Evolutionary conservation across 2,888 invertebrate genomes (phyloP).

Genomic region (Elegia similella): DNA sequence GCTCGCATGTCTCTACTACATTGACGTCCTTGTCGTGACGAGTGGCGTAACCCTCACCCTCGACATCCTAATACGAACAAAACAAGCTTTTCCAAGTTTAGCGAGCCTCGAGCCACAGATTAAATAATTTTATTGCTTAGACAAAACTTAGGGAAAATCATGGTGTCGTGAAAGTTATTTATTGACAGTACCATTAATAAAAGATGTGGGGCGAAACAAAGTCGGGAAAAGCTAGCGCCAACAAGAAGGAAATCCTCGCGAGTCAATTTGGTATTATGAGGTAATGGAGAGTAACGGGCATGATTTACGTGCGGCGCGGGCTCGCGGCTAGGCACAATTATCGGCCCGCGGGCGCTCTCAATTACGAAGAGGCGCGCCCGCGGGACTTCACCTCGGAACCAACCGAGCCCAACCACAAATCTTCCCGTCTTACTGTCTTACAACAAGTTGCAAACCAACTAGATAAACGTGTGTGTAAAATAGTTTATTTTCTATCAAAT

Average conservation of each 20-base stretch:
- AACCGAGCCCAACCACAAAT: conserved; percentile 65
- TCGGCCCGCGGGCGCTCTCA: conserved; percentile 81
- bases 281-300: conserved; percentile 80
- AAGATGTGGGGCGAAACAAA: conserved; percentile 34
- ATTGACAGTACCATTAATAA: background rate
- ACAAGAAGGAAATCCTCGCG: conserved; percentile 59
- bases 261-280: conserved; percentile 78
- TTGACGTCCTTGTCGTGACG: conserved; percentile 69
- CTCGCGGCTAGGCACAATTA: conserved; percentile 74
- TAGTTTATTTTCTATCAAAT: background rate
- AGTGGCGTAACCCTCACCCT: conserved; percentile 59
- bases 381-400: conserved; percentile 68
- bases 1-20: conserved; percentile 73
- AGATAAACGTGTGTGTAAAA: conserved; percentile 2
- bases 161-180: conserved; percentile 1
- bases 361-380: conserved; percentile 78
- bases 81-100: conserved; percentile 34
- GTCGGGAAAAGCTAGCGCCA: conserved; percentile 30
- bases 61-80: conserved; percentile 55
- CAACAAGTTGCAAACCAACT: conserved; percentile 53
- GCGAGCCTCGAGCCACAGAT: conserved; percentile 1
- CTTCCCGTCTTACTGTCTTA: conserved; percentile 66
- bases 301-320: conserved; percentile 70
- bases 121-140: conserved; percentile 12
- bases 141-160: background rate